Percentiles rank a stretch among this genome's conserved stretches.
These are phyloP conservation scores for Platichthys flesus DNA, from an alignment of 2,113 vertebrate species.

Conservation along the genomic window DNA sequence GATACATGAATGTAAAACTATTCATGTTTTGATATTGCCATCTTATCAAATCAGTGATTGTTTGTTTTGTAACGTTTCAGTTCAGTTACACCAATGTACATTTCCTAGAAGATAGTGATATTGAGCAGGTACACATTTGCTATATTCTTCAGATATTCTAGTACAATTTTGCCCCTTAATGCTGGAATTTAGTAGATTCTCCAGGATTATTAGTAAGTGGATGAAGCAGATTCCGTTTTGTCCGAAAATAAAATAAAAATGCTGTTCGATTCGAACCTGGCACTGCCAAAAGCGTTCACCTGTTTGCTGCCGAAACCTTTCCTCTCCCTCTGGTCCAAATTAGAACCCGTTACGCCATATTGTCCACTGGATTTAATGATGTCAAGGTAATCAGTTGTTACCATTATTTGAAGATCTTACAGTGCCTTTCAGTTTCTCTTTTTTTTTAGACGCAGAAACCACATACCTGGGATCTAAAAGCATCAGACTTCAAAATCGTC, in stretches of 20 bases:
- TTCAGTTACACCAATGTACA: slow-evolving; percentile 46
- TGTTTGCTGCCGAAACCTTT: slow-evolving; percentile 58
- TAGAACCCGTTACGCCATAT: slow-evolving; percentile 56
- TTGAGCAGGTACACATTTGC: slow-evolving; percentile 36
- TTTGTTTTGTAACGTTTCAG: slow-evolving; percentile 63
- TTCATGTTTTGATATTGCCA: slow-evolving; percentile 66
- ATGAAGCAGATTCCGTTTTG: slow-evolving; percentile 33
- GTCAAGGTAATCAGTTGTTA: slow-evolving; percentile 71
- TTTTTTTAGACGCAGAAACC: slow-evolving; percentile 47
- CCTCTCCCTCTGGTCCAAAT: slow-evolving; percentile 76
- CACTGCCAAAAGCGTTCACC: slow-evolving; percentile 67
- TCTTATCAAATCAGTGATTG: slow-evolving; percentile 53
- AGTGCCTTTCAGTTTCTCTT: slow-evolving; percentile 80
- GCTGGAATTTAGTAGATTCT: slow-evolving; percentile 32
- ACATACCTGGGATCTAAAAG: slow-evolving; percentile 49
- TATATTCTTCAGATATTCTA: slow-evolving; percentile 47
- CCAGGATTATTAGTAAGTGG: slow-evolving; percentile 42
- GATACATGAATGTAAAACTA: slow-evolving; percentile 74
- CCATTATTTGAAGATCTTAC: slow-evolving; percentile 72
- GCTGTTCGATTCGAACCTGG: slow-evolving; percentile 53
- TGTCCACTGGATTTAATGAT: slow-evolving; percentile 68
- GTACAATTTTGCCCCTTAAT: slow-evolving; percentile 25
- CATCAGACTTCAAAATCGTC: slow-evolving; percentile 10
- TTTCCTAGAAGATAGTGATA: slow-evolving; percentile 31
- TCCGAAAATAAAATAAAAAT: neutral